phyloP scores from a whole-genome alignment of 2,797 vertebrate species.

The Falco concolor region DNA sequence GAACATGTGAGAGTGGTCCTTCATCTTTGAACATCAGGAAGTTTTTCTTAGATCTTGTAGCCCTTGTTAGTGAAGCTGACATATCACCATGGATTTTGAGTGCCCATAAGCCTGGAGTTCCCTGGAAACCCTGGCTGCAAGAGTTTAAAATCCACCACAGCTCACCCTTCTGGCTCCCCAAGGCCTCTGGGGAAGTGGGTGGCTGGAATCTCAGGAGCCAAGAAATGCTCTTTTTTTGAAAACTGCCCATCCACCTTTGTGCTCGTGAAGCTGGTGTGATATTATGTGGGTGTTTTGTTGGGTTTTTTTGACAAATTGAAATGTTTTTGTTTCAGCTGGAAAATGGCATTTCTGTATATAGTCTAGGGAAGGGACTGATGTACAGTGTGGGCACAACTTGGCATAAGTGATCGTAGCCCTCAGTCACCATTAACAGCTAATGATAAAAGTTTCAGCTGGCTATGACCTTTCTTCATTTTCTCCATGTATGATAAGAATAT shows the following conservation, averaged over 20 bases:
- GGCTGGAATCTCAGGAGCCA: not conserved
- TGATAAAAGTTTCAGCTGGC: not conserved
- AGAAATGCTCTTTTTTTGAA: not conserved
- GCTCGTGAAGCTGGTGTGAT: not conserved
- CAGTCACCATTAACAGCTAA: not conserved
- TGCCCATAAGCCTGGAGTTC: not conserved
- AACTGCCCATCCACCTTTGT: not conserved
- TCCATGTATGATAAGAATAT: not conserved
- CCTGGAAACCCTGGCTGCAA: not conserved
- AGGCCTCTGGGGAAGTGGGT: not conserved
- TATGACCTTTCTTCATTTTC: not conserved
- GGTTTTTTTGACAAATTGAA: not conserved
- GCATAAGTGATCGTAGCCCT: accelerated
- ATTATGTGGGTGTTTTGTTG: accelerated
- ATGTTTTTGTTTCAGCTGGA: not conserved
- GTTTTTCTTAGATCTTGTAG: not conserved
- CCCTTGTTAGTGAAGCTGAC: not conserved
- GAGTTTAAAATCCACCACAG: not conserved
- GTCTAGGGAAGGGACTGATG: not conserved
- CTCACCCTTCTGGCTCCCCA: not conserved
- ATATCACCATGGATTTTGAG: not conserved
- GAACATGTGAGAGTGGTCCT: not conserved
- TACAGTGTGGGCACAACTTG: not conserved
- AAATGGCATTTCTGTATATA: not conserved
- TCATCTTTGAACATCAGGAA: not conserved